Conservation (phyloP, 92 coral and sea anemone genomes). For the Porites cylindrica region DNA sequence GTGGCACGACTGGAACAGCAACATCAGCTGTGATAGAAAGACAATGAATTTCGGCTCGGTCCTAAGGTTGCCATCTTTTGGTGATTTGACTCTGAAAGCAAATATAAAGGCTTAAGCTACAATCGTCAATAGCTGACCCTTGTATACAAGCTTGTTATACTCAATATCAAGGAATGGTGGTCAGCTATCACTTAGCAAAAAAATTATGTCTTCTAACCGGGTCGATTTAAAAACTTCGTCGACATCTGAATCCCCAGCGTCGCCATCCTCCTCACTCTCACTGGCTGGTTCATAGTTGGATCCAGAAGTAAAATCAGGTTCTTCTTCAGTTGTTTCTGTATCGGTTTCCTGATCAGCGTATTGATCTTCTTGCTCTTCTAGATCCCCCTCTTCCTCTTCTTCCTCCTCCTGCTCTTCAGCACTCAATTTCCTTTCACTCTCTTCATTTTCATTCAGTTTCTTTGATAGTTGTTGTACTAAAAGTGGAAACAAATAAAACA, state of each 20-base stretch:
- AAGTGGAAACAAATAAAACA: slow-evolving; percentile 7
- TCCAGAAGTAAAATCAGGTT: slow-evolving; percentile 9
- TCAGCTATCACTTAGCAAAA: background rate
- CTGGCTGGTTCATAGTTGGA: slow-evolving; percentile 5
- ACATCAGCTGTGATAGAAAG: slow-evolving; percentile 35
- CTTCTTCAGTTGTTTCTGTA: slow-evolving; percentile 11
- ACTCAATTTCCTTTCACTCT: background rate
- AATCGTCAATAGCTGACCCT: background rate
- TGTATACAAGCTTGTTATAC: slow-evolving; percentile 12
- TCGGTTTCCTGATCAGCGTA: slow-evolving; percentile 1
- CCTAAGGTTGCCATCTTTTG: slow-evolving; percentile 30
- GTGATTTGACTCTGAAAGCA: slow-evolving; percentile 16
- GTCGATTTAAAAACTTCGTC: background rate
- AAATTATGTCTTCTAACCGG: slow-evolving; percentile 4
- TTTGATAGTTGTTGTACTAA: slow-evolving; percentile 7
- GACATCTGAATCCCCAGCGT: background rate
- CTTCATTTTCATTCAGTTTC: slow-evolving; percentile 8
- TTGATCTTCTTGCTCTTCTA: slow-evolving; percentile 18
- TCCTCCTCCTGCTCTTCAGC: slow-evolving; percentile 12
- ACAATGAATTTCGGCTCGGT: slow-evolving; percentile 53
- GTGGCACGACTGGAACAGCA: slow-evolving; percentile 50
- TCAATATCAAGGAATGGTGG: slow-evolving; percentile 11
- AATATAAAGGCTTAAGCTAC: slow-evolving; percentile 16
- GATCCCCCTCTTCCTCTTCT: slow-evolving; percentile 15
- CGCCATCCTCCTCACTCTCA: slow-evolving; percentile 24